Evolutionary conservation across 35 echinoderm and acorn worm genomes (phyloP), one percentile per base, ranked within the genome.

Genomic region (Heliocidaris erythrogramma): DNA sequence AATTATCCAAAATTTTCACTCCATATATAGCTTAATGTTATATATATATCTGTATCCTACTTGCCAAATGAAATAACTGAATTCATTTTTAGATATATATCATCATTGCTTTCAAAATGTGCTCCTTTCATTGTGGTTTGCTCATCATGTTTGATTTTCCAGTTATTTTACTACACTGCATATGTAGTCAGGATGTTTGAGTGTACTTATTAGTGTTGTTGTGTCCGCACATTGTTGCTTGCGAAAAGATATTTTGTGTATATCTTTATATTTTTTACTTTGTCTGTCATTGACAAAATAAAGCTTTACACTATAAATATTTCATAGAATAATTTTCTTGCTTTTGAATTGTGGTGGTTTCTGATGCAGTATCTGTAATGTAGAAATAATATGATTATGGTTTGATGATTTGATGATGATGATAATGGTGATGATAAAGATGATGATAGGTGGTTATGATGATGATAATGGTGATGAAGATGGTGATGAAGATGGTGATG

Each of bases 221-320:
- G 52, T 56, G 52, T 56, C 52, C 52, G 10, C 52, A 56, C 52
- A 56, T 56, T 56, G 52, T 56, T 12, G 52, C 65, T 78, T 27
- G 65, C 65, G 27, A n/a, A 78, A 78, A 78, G 65, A 78, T 78
- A 78, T 78, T 78, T 78, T 78, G 65, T 78, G 65, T 78, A 78
- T 78, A 78, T 78, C 65, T 78, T 78, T n/a, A 78, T 78, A 78
- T 78, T 78, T 78, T 78, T 78, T 78, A 78, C 65, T n/a, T 78
- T 24, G 8, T n/a, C 7, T n/a, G 21, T 78, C 52, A 11, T 42
- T 78, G 65, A 78, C 27, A 24, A 78, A 78, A 78, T 78, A 78
- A 78, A 78, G 65, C 65, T 78, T 78, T 78, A 78, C 65, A 78
- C 21, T 27, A 78, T 78, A 78, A 78, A 7, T n/a, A 17, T n/a